Evolutionary conservation across 2,888 invertebrate species (phyloP).

Genomic region (Poecilus cupreus): DNA sequence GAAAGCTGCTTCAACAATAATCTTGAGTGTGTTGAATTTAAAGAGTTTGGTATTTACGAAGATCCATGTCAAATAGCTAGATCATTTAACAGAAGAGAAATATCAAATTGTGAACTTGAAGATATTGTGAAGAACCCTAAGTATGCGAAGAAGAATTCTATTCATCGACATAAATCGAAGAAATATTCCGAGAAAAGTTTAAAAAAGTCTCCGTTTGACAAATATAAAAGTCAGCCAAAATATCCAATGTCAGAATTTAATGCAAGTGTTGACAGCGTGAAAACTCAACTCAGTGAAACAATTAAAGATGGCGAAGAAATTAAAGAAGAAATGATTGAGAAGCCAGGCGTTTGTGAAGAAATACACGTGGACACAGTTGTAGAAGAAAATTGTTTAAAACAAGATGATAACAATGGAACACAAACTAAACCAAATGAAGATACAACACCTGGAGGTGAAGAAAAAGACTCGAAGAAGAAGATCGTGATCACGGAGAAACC

Average conservation of each 20-base stretch:
- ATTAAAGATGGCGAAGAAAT: constrained; percentile 33
- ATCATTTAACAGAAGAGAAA: constrained; percentile 15
- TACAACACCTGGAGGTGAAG: neutral
- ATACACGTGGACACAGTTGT: constrained; percentile 30
- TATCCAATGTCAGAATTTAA: neutral
- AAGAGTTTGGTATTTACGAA: constrained; percentile 10
- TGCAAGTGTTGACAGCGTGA: neutral
- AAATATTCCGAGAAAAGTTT: neutral
- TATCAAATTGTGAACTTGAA: constrained; percentile 22
- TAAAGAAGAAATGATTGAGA: constrained; percentile 44
- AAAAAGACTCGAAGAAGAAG: neutral
- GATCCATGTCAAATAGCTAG: constrained; percentile 9
- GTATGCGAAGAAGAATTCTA: neutral
- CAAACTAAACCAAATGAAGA: constrained; percentile 42
- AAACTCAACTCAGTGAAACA: neutral
- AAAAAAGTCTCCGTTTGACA: neutral
- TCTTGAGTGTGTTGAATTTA: neutral
- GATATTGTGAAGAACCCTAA: neutral
- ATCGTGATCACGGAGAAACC: no score
- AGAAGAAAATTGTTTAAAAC: neutral
- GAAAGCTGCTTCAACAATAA: neutral
- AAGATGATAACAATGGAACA: no score
- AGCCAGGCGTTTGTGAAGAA: constrained; percentile 42
- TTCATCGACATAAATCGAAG: neutral
- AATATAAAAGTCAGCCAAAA: neutral